phyloP scores from a whole-genome alignment of 2,113 vertebrate species.

The Anseranas semipalmata region DNA sequence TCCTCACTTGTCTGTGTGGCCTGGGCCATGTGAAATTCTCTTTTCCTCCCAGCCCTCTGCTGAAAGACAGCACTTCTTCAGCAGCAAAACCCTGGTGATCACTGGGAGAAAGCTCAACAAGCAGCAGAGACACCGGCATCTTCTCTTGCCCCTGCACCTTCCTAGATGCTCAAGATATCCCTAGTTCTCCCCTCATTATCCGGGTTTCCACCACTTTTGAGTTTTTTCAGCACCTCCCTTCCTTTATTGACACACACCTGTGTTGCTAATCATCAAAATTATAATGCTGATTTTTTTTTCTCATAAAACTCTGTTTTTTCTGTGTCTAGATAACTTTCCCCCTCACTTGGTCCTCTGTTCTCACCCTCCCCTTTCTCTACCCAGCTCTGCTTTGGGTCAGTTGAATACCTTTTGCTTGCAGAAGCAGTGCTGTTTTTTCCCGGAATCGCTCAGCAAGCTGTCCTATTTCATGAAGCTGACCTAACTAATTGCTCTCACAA shows the following conservation, averaged over 20 bases:
- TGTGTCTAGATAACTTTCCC: neutral
- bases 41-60: neutral
- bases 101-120: neutral
- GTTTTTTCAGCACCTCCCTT: neutral
- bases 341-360: neutral
- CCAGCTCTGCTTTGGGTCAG: accelerated
- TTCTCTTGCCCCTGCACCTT: neutral
- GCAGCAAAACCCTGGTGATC: neutral
- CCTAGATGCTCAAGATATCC: neutral
- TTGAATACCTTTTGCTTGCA: neutral
- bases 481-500: neutral
- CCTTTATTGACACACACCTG: neutral
- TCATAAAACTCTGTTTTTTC: neutral
- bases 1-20: neutral
- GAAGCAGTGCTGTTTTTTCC: neutral
- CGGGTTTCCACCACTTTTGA: neutral
- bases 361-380: neutral
- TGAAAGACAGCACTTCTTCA: neutral
- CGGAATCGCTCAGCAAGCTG: neutral
- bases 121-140: neutral
- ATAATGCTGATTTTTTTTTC: neutral
- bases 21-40: neutral
- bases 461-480: neutral
- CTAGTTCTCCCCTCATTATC: neutral
- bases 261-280: neutral